Base-by-base conservation (phyloP, 2,113 vertebrate genomes). In the Gracilinanus agilis region DNA sequence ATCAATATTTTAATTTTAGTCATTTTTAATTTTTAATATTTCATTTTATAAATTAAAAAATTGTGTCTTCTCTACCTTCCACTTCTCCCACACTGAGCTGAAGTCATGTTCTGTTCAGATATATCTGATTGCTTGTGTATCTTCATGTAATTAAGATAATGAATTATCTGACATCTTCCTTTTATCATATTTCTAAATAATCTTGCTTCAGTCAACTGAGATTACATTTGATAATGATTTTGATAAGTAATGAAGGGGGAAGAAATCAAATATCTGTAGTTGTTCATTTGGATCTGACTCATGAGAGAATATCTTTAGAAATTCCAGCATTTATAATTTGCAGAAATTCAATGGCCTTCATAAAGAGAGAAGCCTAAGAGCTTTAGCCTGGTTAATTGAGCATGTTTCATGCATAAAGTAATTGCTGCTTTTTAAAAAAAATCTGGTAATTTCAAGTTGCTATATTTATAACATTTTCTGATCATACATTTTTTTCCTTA, bases 281-380 rank as follows among this genome's bases (percentile, higher is more conserved):
- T 10, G 8, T 27, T 49, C 24, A 9, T 34, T 13, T 3, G 3
- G 27, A 92, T 44, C 27, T 95, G 88, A 94, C 54, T 96, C 19
- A 61, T 58, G 44, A 24, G 16, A n/a, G 49, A 49, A 90, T 10
- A 61, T 93, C 94, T 94, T 23, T 88, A 11, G 55, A 40, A 54
- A 91, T 54, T 55, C 83, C 83, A 24, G 24, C 0, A 10, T 92
- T 96, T 54, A 96, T 54, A 88, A 95, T 94, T 92, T 88, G 67
- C 54, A 29, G 89, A 93, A 96, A 95, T 94, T 93, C n/a, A 93
- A 54, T 92, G n/a, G 89, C 93, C 24, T 93, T 90, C 12, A 55
- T 83, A 97, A 96, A 88, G 2, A 91, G 11, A 34, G 44, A 8
- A 53, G 89, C 90, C 95, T 53, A 61, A 92, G 92, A 19, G 4